Evolutionary conservation across 2,888 invertebrate genomes (phyloP).

Genomic region (Schizaphis graminum): DNA sequence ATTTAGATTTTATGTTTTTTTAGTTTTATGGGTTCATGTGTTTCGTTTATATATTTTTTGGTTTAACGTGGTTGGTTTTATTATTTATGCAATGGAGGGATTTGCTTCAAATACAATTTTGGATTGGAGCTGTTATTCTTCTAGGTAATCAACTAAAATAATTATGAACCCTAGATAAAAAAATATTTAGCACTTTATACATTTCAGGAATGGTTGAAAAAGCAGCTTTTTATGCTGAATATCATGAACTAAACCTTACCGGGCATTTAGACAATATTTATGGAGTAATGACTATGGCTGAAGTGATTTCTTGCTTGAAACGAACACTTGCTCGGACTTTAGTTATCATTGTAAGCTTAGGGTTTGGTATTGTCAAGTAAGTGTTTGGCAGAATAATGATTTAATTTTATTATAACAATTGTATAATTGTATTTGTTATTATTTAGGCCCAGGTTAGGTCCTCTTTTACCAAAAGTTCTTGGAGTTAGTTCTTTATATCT

Average conservation of each 20-base stretch:
- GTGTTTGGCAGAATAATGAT: conserved; percentile 69
- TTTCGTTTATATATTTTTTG: conserved; percentile 85
- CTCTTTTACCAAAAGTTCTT: conserved; percentile 89
- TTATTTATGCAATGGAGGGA: conserved; percentile 92
- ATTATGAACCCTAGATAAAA: not conserved
- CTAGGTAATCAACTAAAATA: conserved; percentile 71
- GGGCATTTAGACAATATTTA: conserved; percentile 72
- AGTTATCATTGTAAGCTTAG: conserved; percentile 93
- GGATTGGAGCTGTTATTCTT: conserved; percentile 93
- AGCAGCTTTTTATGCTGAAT: conserved; percentile 92
- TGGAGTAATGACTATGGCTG: conserved; percentile 86
- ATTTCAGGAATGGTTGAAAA: conserved; percentile 81
- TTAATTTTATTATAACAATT: not conserved
- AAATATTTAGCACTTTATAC: conserved; percentile 70
- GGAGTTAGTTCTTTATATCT: conserved; percentile 88
- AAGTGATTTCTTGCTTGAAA: conserved; percentile 92
- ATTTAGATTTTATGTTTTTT: not conserved
- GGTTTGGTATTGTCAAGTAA: conserved; percentile 96
- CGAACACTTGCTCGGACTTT: conserved; percentile 92
- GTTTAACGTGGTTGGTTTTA: conserved; percentile 85
- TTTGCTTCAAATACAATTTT: conserved; percentile 91
- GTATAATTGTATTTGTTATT: conserved; percentile 40
- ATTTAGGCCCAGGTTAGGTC: conserved; percentile 86
- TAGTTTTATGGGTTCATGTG: conserved; percentile 94
- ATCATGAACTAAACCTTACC: conserved; percentile 81